Evolutionary conservation across 1,140 invertebrate genomes (phyloP).

Genomic region (Drosophila tsacasi): DNA sequence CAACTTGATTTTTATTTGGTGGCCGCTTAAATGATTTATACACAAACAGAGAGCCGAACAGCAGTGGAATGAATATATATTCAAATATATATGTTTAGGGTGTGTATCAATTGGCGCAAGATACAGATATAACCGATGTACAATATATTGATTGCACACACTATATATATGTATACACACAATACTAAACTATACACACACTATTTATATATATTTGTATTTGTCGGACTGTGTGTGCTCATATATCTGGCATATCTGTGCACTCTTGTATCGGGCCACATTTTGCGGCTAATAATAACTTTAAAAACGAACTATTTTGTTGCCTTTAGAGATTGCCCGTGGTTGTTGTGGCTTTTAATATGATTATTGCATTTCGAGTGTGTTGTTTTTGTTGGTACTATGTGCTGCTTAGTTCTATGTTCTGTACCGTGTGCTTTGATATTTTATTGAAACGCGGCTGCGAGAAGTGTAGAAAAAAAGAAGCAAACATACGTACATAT

Average conservation of each 20-base stretch:
- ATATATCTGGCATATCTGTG: slow-evolving; percentile 49
- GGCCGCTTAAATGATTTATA: slow-evolving; percentile 82
- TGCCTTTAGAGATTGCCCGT: slow-evolving; percentile 72
- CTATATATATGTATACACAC: slow-evolving; percentile 19
- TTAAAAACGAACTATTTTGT: slow-evolving; percentile 83
- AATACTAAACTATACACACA: slow-evolving; percentile 36
- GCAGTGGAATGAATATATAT: slow-evolving; percentile 19
- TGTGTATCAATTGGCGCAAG: slow-evolving; percentile 67
- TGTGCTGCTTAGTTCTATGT: slow-evolving; percentile 14
- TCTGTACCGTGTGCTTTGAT: slow-evolving; percentile 43
- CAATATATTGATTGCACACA: slow-evolving; percentile 70
- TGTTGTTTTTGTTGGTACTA: slow-evolving; percentile 13
- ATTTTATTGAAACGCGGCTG: slow-evolving; percentile 43
- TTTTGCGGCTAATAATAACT: slow-evolving; percentile 84
- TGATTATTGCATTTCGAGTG: slow-evolving; percentile 83
- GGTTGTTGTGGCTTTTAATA: slow-evolving; percentile 71
- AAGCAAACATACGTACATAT: slow-evolving; percentile 5
- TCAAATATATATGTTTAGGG: slow-evolving; percentile 4
- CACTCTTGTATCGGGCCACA: slow-evolving; percentile 65
- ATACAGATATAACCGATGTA: slow-evolving; percentile 67
- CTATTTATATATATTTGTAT: slow-evolving; percentile 35
- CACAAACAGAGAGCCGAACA: slow-evolving; percentile 52
- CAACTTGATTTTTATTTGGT: slow-evolving; percentile 82
- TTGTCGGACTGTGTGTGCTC: slow-evolving; percentile 18
- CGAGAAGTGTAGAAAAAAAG: background rate